phyloP scores from a whole-genome alignment of 2,888 invertebrate genomes.

The Drosophila ezoana region DNA sequence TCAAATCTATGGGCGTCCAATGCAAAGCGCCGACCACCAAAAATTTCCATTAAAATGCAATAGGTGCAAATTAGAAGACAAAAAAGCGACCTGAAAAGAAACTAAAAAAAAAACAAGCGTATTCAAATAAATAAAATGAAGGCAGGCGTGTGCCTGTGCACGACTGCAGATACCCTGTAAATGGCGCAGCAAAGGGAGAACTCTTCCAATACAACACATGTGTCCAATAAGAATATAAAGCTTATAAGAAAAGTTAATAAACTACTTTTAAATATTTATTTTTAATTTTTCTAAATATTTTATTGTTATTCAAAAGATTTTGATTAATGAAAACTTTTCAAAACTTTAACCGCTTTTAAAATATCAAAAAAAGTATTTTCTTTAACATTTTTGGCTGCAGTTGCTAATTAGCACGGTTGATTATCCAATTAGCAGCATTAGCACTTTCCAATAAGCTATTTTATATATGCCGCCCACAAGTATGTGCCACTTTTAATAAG shows the following conservation, averaged over 20 bases:
- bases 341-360: too few relatives aligned
- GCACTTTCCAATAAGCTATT: neutral
- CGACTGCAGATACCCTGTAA: constrained; percentile 5
- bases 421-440: neutral
- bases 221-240: neutral
- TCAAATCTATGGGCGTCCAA: constrained; percentile 80
- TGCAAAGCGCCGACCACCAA: constrained; percentile 60
- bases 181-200: neutral
- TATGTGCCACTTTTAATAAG: constrained; percentile 4
- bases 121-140: constrained; percentile 36
- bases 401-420: neutral
- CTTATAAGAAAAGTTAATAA: neutral
- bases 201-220: neutral
- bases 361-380: too few relatives aligned
- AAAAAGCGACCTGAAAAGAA: constrained; percentile 36
- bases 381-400: too few relatives aligned
- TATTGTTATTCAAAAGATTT: too few relatives aligned
- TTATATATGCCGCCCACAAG: neutral
- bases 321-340: too few relatives aligned
- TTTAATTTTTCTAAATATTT: too few relatives aligned
- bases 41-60: constrained; percentile 76
- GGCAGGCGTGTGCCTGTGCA: constrained; percentile 3
- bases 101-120: constrained; percentile 6
- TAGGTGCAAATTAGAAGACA: constrained; percentile 75
- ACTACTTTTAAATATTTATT: too few relatives aligned